Conservation (phyloP, 2,888 invertebrate genomes). For the Coenonympha glycerion region DNA sequence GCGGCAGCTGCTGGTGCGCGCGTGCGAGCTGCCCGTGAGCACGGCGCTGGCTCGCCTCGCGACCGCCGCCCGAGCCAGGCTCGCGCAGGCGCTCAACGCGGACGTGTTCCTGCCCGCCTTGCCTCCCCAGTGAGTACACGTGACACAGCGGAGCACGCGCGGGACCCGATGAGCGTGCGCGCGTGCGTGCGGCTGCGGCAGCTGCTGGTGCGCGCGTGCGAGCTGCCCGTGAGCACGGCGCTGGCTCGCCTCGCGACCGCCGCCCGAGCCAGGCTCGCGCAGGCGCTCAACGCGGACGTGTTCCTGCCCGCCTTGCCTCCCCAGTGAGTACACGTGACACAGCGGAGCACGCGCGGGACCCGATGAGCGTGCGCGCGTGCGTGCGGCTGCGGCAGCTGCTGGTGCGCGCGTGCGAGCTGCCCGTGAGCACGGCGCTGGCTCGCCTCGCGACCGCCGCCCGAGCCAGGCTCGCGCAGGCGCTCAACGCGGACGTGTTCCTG, state of each 20-base stretch:
- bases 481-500: slow-evolving; percentile 94
- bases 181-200: slow-evolving; percentile 84
- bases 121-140: slow-evolving; percentile 85
- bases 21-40: slow-evolving; percentile 75
- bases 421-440: slow-evolving; percentile 66
- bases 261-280: slow-evolving; percentile 83
- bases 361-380: slow-evolving; percentile 91
- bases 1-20: slow-evolving; percentile 43
- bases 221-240: slow-evolving; percentile 69
- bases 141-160: too few species aligned
- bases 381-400: slow-evolving; percentile 76
- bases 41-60: slow-evolving; percentile 79
- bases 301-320: slow-evolving; percentile 94
- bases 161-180: slow-evolving; percentile 88
- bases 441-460: slow-evolving; percentile 82
- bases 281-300: slow-evolving; percentile 90
- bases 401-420: slow-evolving; percentile 74
- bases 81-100: slow-evolving; percentile 85
- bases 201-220: slow-evolving; percentile 61
- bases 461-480: slow-evolving; percentile 82
- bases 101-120: slow-evolving; percentile 96
- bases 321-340: slow-evolving; percentile 82
- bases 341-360: too few species aligned
- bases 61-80: slow-evolving; percentile 81
- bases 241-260: slow-evolving; percentile 81